These are phyloP conservation scores for Disparrhopalites patrizii DNA, from an alignment of 2,888 invertebrate species.

Conservation along the genomic window DNA sequence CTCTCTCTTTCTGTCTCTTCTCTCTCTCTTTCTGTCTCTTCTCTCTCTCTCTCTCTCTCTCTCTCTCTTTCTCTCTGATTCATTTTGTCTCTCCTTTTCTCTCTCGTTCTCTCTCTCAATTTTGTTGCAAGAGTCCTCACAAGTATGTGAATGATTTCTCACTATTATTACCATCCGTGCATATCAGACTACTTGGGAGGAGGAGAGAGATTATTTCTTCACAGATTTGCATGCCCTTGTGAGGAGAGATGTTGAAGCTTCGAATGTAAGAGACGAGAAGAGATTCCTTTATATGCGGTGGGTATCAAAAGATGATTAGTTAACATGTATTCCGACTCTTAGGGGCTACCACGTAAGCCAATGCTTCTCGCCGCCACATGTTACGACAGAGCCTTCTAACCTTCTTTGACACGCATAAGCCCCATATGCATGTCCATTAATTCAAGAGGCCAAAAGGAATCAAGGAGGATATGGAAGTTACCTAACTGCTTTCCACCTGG, in stretches of 20 bases:
- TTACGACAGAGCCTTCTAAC: too few relatives aligned
- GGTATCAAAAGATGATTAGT: not conserved
- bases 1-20: not conserved
- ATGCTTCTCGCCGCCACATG: too few relatives aligned
- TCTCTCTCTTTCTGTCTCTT: not conserved
- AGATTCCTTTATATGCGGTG: not conserved
- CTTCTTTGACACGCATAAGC: too few relatives aligned
- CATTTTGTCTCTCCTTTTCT: not conserved
- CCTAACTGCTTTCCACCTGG: constrained; percentile 21
- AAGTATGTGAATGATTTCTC: constrained; percentile 6
- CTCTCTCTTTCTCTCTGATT: not conserved
- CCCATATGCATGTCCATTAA: not conserved
- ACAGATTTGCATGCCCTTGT: not conserved
- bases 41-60: not conserved
- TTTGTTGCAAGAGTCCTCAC: not conserved
- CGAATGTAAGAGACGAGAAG: not conserved
- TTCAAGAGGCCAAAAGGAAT: not conserved
- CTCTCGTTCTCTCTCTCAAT: not conserved
- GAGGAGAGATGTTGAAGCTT: not conserved
- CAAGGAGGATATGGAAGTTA: constrained; percentile 2
- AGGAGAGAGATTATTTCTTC: not conserved
- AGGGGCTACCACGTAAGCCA: too few relatives aligned
- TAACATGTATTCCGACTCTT: not conserved
- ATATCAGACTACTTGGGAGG: not conserved
- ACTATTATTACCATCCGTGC: not conserved